Base-by-base conservation (phyloP, 2,113 vertebrate species). In the Phalacrocorax carbo region DNA sequence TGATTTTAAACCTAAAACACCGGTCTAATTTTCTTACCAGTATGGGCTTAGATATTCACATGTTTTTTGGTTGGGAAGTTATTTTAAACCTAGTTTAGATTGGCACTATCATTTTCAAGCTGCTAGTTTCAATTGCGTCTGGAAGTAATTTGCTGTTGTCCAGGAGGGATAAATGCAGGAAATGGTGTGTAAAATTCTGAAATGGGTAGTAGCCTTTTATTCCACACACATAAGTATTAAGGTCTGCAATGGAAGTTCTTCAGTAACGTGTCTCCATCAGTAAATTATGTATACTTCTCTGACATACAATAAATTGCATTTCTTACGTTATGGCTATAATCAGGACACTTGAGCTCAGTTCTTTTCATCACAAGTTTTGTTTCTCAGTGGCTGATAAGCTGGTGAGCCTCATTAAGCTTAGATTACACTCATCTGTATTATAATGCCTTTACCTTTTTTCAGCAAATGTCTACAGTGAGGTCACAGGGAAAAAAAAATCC, bases 101-200 rank as follows among this genome's bases (percentile, higher is more conserved):
- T 79, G 51, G 71, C 19, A 9, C 10, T 80, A 61, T 96, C 32
- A 66, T 93, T 96, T 96, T 95, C 57, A 94, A 97, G 52, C 51
- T 95, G 38, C 69, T 88, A 23, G 68, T 97, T 97, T 88, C 81
- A 89, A 44, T 90, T 94, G 82, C 54, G 70, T 72, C 48, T 88
- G 62, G 57, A 96, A 82, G 25, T 44, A 23, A 51, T 32, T 72
- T 83, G 40, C 69, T 92, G 85, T 88, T 26, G 49, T 93, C 81
- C 60, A 75, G 55, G 73, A 95, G 87, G 88, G 88, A 96, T 95
- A 96, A 96, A 96, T 66, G 66, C 20, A 96, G 78, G 68, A 96
- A 96, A 97, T 93, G 25, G n/a, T 54, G 64, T 93, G 29, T 80
- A 92, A 96, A 96, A 86, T 61, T 94, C 94, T 88, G 60, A 96